Percentiles rank a stretch among this genome's conserved stretches.
These are phyloP conservation scores for Cataglyphis rosenhaueri DNA, from an alignment of 2,888 invertebrate species.

Conservation along the genomic window DNA sequence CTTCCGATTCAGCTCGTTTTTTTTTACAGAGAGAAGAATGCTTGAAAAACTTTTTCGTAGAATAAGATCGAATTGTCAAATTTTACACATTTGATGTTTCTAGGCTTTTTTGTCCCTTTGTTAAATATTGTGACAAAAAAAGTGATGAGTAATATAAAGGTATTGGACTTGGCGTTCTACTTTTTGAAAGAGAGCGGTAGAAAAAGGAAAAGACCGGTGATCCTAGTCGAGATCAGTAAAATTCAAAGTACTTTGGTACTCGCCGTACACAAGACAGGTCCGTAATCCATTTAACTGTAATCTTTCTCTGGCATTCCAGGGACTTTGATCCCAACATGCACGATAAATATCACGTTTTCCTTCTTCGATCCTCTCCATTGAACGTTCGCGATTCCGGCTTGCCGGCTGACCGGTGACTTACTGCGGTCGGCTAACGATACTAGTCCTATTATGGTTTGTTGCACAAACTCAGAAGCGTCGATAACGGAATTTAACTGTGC, in stretches of 20 bases:
- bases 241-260: conserved; percentile 15
- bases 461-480: conserved; percentile 43
- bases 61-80: background rate
- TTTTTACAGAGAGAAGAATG: background rate
- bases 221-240: conserved; percentile 15
- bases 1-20: background rate
- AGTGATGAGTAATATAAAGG: background rate
- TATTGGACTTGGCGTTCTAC: background rate
- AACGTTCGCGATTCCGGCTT: conserved; percentile 32
- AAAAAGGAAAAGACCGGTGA: background rate
- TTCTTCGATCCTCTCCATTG: conserved; percentile 39
- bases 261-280: conserved; percentile 23
- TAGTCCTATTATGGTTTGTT: conserved; percentile 44
- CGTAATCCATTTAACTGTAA: conserved; percentile 47
- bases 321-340: conserved; percentile 38
- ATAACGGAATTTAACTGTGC: conserved; percentile 48
- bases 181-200: background rate
- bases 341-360: conserved; percentile 51
- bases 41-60: background rate
- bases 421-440: conserved; percentile 42
- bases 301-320: conserved; percentile 24
- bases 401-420: conserved; percentile 45
- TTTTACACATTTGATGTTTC: background rate
- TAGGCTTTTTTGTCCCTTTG: background rate
- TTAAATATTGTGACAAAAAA: background rate